Evolutionary conservation across 1,140 invertebrate species (phyloP).

Genomic region (Drosophila lacertosa): DNA sequence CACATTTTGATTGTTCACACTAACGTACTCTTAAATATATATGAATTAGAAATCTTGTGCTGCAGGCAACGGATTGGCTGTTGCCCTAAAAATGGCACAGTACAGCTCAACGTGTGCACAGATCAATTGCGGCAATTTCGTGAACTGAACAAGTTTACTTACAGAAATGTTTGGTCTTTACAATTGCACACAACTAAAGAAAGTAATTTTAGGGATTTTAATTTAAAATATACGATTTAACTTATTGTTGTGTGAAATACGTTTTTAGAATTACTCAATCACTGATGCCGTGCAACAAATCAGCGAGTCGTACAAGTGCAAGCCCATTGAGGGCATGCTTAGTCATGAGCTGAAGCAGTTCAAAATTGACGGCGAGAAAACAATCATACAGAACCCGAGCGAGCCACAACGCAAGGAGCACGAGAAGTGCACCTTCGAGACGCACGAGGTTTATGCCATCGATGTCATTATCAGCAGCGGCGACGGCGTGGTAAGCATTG

Average conservation of each 20-base stretch:
- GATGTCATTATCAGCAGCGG: conserved; percentile 98
- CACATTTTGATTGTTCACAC: conserved; percentile 21
- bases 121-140: conserved; percentile 62
- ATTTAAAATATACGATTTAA: not conserved
- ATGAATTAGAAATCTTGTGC: not conserved
- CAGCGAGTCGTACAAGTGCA: conserved; percentile 96
- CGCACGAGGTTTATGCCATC: conserved; percentile 99
- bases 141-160: conserved; percentile 69
- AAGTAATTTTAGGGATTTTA: no score
- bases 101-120: conserved; percentile 55
- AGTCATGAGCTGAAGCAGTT: conserved; percentile 98
- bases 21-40: not conserved
- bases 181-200: conserved; percentile 58
- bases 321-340: conserved; percentile 99
- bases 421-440: conserved; percentile 98
- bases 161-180: conserved; percentile 75
- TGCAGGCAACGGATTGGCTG: conserved; percentile 65
- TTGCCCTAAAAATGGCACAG: conserved; percentile 40
- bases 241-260: not conserved
- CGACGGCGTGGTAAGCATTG: conserved; percentile 89
- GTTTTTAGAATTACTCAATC: conserved; percentile 93
- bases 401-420: conserved; percentile 99
- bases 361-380: conserved; percentile 99
- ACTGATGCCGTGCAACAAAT: conserved; percentile 97
- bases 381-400: conserved; percentile 98